Base-by-base conservation (phyloP, 2,888 invertebrate species). In the Zygothrica quintamaculata region DNA sequence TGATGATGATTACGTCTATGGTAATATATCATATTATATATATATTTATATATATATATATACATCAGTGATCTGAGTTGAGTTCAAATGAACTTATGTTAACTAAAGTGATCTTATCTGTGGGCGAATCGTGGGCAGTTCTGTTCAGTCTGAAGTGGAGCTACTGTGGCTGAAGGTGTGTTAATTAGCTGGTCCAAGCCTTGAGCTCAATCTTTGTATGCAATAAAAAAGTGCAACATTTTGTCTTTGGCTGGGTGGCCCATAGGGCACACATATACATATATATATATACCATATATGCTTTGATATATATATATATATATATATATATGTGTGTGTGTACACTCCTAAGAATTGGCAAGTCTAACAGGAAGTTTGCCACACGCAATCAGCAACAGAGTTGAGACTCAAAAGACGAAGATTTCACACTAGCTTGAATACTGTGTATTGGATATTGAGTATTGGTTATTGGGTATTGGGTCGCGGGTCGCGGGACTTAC, bases 281-380 rank as follows among this genome's bases (percentile, higher is more conserved):
- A 39, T 18, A 12, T 37, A 33, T 16, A 7, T 22, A 13, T 16
- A 15, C 12, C n/a, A n/a, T n/a, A n/a, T n/a, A n/a, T n/a, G n/a
- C n/a, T n/a, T n/a, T n/a, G n/a, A n/a, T n/a, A n/a, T n/a, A 36
- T 34, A 13, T 13, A 34, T 12, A 66, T n/a, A 18, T 9, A 39
- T 9, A 16, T 18, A 16, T 18, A 16, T 18, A 3, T 18, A 16
- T 15, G 9, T 8, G 9, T 9, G 7, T 34, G 7, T 34, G 31
- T 16, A 8, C 15, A 34, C 9, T 46, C 26, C 6, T 25, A 36
- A 36, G 1, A 16, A 48, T 50, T 42, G 40, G 33, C 22, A 7
- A 25, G 40, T 9, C 65, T 53, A 78, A 85, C 85, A 80, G 80
- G 82, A 80, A 80, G 85, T 85, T 80, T 82, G 76, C 80, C 85